Evolutionary conservation across 2,888 invertebrate species (phyloP).

Genomic region (Trissonchulus latispiculum): DNA sequence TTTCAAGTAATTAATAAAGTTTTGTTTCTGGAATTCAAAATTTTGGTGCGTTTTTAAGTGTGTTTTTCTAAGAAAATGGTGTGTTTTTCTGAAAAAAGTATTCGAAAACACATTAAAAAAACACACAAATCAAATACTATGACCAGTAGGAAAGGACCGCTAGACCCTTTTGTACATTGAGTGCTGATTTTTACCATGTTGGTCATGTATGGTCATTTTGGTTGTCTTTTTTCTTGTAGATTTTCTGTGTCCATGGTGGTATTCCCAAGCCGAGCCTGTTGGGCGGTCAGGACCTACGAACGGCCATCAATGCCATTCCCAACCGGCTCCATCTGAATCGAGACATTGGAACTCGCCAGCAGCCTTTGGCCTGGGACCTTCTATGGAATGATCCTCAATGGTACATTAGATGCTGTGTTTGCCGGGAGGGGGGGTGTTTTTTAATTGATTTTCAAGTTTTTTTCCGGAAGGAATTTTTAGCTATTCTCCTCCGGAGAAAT

Average conservation of each 20-base stretch:
- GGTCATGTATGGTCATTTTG: not conserved
- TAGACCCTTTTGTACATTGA: too few relatives aligned
- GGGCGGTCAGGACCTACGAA: constrained; percentile 38
- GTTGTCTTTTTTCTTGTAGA: constrained; percentile 46
- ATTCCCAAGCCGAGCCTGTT: constrained; percentile 60
- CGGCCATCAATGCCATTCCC: constrained; percentile 5
- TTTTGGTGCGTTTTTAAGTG: too few relatives aligned
- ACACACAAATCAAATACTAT: too few relatives aligned
- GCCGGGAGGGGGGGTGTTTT: too few relatives aligned
- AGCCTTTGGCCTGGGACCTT: constrained; percentile 63
- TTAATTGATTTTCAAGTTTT: not conserved
- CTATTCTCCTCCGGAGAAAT: too few relatives aligned
- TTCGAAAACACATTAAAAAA: too few relatives aligned
- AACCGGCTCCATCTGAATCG: constrained; percentile 44
- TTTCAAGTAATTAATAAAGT: too few relatives aligned
- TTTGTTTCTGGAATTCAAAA: too few relatives aligned
- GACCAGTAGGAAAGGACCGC: too few relatives aligned
- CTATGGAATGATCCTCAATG: constrained; percentile 66
- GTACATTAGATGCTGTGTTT: constrained; percentile 45
- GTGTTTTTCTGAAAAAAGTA: too few relatives aligned
- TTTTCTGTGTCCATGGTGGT: constrained; percentile 69
- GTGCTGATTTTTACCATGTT: constrained; percentile 10
- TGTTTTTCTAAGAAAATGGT: too few relatives aligned
- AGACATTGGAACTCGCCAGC: constrained; percentile 53
- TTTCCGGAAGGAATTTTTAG: too few relatives aligned